Percentiles rank a stretch among this genome's conserved stretches.
Conservation (phyloP, 2,888 invertebrate genomes). For the Diarsia mendica region DNA sequence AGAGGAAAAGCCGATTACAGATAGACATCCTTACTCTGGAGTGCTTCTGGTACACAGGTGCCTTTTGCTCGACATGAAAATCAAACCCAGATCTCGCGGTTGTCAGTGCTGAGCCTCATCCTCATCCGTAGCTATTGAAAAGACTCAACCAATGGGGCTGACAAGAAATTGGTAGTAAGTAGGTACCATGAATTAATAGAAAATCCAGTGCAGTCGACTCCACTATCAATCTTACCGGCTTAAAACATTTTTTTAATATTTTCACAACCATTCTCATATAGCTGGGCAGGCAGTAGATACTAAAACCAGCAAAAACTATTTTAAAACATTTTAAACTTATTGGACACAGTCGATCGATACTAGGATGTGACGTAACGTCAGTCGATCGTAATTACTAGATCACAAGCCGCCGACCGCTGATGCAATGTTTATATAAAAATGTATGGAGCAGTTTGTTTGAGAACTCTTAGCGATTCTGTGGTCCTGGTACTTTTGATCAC, state of each 20-base stretch:
- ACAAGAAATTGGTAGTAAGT: too few species aligned
- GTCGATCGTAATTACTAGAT: slow-evolving; percentile 56
- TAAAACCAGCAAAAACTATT: slow-evolving; percentile 14
- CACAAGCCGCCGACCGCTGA: slow-evolving; percentile 49
- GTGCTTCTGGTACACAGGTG: too few species aligned
- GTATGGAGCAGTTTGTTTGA: slow-evolving; percentile 23
- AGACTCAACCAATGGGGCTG: too few species aligned
- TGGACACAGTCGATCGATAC: slow-evolving; percentile 12
- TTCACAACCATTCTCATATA: too few species aligned
- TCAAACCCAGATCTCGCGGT: too few species aligned
- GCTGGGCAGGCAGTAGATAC: not conserved
- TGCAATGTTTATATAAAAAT: slow-evolving; percentile 43
- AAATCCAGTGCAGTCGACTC: not conserved
- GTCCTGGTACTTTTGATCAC: slow-evolving; percentile 28
- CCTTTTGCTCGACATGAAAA: too few species aligned
- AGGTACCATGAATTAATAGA: not conserved
- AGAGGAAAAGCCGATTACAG: too few species aligned
- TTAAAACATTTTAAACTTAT: slow-evolving; percentile 1
- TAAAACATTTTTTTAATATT: not conserved
- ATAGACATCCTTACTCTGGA: too few species aligned
- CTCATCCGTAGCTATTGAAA: too few species aligned
- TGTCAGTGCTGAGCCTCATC: too few species aligned
- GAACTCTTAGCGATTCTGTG: slow-evolving; percentile 1
- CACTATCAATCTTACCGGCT: not conserved
- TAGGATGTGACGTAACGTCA: slow-evolving; percentile 53